Conservation (phyloP, 2,113 vertebrate genomes). For the Poeciliopsis retropinna region DNA sequence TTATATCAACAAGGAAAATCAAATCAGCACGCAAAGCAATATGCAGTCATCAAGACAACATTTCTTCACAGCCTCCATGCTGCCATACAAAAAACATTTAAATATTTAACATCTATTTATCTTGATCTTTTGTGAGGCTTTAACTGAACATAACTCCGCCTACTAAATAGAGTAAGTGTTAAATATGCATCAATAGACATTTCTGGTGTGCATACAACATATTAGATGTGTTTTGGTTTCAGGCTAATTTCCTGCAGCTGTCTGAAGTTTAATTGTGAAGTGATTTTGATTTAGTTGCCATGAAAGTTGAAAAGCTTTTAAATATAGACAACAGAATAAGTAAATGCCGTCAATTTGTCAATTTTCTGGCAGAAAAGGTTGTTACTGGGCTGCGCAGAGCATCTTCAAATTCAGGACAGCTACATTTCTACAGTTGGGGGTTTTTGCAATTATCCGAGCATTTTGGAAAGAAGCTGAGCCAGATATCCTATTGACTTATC, state of each 20-base stretch:
- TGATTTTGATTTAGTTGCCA: background rate
- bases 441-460: constrained; percentile 34
- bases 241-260: too few species aligned
- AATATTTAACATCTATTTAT: background rate
- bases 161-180: too few species aligned
- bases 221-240: too few species aligned
- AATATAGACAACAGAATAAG: background rate
- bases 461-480: constrained; percentile 36
- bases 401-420: constrained; percentile 10
- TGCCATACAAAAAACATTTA: background rate
- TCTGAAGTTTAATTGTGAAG: too few species aligned
- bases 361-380: constrained; percentile 2
- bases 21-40: background rate
- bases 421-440: constrained; percentile 8
- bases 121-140: background rate
- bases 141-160: too few species aligned
- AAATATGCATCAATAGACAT: too few species aligned
- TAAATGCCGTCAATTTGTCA: background rate
- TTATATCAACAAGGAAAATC: background rate
- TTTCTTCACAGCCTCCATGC: too few species aligned
- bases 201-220: too few species aligned
- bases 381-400: background rate
- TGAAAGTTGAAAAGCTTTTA: background rate
- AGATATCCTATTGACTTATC: constrained; percentile 52
- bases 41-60: background rate